Evolutionary conservation across 2,113 vertebrate species (phyloP).

Genomic region (Psilopogon haemacephalus): DNA sequence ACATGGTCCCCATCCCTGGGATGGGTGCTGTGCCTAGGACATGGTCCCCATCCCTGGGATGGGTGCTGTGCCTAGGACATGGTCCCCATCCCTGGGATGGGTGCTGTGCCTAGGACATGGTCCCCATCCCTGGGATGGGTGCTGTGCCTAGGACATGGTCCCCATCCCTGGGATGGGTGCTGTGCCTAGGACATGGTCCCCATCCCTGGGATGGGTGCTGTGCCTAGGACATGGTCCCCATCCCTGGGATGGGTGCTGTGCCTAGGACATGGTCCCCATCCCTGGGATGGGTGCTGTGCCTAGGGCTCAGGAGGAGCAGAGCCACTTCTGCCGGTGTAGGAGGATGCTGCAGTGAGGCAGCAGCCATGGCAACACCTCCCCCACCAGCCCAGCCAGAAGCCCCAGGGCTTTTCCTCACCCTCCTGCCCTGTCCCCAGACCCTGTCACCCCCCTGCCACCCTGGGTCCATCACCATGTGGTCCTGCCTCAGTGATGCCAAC

Average conservation of each 20-base stretch:
- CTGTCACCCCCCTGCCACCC: not conserved
- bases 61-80: too few species aligned
- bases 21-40: too few species aligned
- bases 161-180: not conserved
- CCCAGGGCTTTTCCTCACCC: not conserved
- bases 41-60: not conserved
- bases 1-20: not conserved
- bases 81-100: not conserved
- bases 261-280: too few species aligned
- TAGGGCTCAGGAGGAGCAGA: not conserved
- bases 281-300: not conserved
- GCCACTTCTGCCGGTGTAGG: not conserved
- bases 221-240: too few species aligned
- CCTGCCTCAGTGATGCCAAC: conserved; percentile 60
- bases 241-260: not conserved
- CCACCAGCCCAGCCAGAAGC: not conserved
- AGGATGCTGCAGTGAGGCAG: not conserved
- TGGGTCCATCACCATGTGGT: not conserved
- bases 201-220: not conserved
- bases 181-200: not conserved
- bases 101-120: too few species aligned
- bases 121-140: not conserved
- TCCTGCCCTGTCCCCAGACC: not conserved
- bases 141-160: not conserved
- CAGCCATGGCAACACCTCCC: not conserved